These are phyloP conservation scores for Danionella dracula DNA, from an alignment of 2,797 vertebrate genomes.

Conservation along the genomic window DNA sequence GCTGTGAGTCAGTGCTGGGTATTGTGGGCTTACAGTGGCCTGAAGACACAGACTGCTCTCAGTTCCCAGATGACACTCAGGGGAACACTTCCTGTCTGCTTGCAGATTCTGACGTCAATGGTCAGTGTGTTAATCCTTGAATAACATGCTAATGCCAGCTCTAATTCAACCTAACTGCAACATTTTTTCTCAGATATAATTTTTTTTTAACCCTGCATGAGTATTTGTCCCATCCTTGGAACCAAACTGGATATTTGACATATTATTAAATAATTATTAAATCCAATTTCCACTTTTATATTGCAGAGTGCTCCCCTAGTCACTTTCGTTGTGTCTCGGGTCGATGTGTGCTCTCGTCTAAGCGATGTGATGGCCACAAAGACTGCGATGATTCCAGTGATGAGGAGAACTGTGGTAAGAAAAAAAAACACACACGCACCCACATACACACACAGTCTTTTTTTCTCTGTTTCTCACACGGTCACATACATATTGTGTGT, in stretches of 20 bases:
- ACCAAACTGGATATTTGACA: too few relatives aligned
- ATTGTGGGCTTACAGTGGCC: conserved; percentile 94
- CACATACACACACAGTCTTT: background rate
- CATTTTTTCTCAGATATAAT: too few relatives aligned
- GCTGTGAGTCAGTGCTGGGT: conserved; percentile 86
- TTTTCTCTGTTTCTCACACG: background rate
- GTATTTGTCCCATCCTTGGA: too few relatives aligned
- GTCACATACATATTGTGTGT: background rate
- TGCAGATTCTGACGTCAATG: conserved; percentile 81
- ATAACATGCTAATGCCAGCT: too few relatives aligned
- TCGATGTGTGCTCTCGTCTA: conserved; percentile 82
- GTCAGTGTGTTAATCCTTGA: conserved; percentile 49
- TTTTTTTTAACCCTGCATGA: too few relatives aligned
- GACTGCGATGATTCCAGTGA: conserved; percentile 93
- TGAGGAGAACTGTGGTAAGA: conserved; percentile 87
- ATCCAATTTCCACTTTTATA: too few relatives aligned
- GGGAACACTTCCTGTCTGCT: conserved; percentile 80
- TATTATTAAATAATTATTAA: too few relatives aligned
- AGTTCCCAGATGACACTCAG: conserved; percentile 83
- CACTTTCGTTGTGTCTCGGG: conserved; percentile 91
- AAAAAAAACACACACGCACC: background rate
- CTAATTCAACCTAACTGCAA: too few relatives aligned
- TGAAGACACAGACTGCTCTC: conserved; percentile 84
- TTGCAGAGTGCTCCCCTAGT: conserved; percentile 91
- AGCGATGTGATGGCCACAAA: conserved; percentile 85